Evolutionary conservation across 2,888 invertebrate species (phyloP), one percentile per base, ranked within the genome.

Genomic region (Taenaris catops): DNA sequence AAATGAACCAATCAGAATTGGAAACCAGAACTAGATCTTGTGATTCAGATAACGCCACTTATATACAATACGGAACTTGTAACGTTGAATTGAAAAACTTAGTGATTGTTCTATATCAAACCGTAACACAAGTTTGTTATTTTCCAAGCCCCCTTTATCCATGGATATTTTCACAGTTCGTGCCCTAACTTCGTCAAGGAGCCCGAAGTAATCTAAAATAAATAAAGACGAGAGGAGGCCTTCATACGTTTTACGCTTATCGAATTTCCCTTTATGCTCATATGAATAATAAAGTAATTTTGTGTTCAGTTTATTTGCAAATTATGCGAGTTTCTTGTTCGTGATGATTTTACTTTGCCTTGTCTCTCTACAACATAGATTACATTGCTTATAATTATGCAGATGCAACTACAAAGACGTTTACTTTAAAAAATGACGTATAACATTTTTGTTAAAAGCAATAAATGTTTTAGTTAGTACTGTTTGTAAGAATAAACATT

Each of bases 181-280:
- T 52, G 51, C 59, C 56, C 60, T 46, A 74, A 79, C 65, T 79
- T 76, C 46, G 46, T 51, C 49, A 55, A 64, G 58, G n/a, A n/a
- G n/a, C 75, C 78, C 78, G 72, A 80, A 80, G 80, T 81, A 80
- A 81, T 81, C 74, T 78, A 74, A 81, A 78, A 78, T 76, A 80
- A 78, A 81, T 80, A 81, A 78, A 78, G 72, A 73, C 72, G 73
- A 78, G 76, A 67, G 68, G 73, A 60, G 67, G 61, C 66, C 65
- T 63, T 57, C 62, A 66, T 56, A 78, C 71, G 69, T 66, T 71
- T 58, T 56, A 57, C 61, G 75, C 69, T 74, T 79, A 74, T 74
- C 68, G 64, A 73, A 70, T 67, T 62, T 59, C 53, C 63, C 61
- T 68, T 68, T 68, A 67, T 67, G 64, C 63, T 63, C 64, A 58